Evolutionary conservation across 2,888 invertebrate species (phyloP).

Genomic region (Plagodis pulveraria): DNA sequence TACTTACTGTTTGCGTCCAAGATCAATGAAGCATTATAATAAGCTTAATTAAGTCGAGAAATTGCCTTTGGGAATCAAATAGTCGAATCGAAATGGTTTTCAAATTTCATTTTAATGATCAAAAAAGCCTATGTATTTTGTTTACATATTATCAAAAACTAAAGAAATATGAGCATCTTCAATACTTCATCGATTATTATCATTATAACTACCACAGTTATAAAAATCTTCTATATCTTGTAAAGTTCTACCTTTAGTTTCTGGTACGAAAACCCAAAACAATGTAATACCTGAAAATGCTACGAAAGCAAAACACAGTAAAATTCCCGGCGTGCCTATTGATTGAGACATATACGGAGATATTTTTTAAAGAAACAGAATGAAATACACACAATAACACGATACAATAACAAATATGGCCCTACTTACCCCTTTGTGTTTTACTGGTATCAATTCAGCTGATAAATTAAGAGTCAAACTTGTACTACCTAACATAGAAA

Average conservation of each 20-base stretch:
- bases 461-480: conserved; percentile 28
- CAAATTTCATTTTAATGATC: no score
- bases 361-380: conserved; percentile 27
- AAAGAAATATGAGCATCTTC: no score
- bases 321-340: conserved; percentile 29
- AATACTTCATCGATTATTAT: no score
- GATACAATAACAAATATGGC: conserved; percentile 23
- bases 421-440: conserved; percentile 40
- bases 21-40: not conserved
- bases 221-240: not conserved
- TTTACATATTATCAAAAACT: no score
- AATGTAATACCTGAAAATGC: not conserved
- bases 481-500: conserved; percentile 28
- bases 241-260: not conserved
- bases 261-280: not conserved
- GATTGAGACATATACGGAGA: conserved; percentile 26
- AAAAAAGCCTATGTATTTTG: no score
- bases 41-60: not conserved
- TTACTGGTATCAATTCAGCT: conserved; percentile 40
- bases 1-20: conserved; percentile 4
- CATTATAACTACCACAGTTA: not conserved
- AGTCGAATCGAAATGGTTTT: no score
- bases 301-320: conserved; percentile 13
- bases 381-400: conserved; percentile 33
- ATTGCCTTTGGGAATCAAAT: no score